Evolutionary conservation across 2,797 vertebrate genomes (phyloP).

Genomic region (Chrysocyon brachyurus): DNA sequence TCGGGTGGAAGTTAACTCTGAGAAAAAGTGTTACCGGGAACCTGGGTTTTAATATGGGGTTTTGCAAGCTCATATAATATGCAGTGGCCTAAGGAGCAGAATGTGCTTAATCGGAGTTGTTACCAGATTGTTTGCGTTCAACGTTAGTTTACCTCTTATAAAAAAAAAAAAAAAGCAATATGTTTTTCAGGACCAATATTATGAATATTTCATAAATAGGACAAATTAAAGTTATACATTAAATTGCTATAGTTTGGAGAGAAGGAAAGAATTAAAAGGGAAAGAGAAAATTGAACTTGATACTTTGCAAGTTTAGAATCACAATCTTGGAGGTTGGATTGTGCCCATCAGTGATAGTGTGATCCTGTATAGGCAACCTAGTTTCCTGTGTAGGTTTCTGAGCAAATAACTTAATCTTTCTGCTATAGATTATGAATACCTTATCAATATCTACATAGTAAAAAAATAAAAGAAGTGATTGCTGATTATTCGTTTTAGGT

Average conservation of each 20-base stretch:
- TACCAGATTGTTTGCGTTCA: neutral
- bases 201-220: slow-evolving; percentile 15
- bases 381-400: neutral
- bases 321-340: neutral
- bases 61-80: neutral
- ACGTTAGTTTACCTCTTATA: slow-evolving; percentile 10
- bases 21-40: slow-evolving; percentile 17
- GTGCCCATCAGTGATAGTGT: neutral
- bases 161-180: slow-evolving; percentile 25
- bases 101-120: neutral
- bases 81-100: neutral
- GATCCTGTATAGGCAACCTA: slow-evolving; percentile 12
- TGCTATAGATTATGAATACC: neutral
- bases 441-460: neutral
- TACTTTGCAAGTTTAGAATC: neutral
- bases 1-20: slow-evolving; percentile 5
- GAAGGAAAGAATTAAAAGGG: slow-evolving; percentile 1
- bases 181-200: slow-evolving; percentile 54
- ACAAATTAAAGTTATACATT: slow-evolving; percentile 16
- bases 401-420: slow-evolving; percentile 48
- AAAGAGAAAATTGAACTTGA: slow-evolving; percentile 49
- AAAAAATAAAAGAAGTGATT: slow-evolving; percentile 32
- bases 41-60: slow-evolving; percentile 12
- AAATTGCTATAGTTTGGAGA: slow-evolving; percentile 45
- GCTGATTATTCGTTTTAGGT: neutral